These are phyloP conservation scores for Drosophila quinaria DNA, from an alignment of 2,888 invertebrate species.

Conservation along the genomic window DNA sequence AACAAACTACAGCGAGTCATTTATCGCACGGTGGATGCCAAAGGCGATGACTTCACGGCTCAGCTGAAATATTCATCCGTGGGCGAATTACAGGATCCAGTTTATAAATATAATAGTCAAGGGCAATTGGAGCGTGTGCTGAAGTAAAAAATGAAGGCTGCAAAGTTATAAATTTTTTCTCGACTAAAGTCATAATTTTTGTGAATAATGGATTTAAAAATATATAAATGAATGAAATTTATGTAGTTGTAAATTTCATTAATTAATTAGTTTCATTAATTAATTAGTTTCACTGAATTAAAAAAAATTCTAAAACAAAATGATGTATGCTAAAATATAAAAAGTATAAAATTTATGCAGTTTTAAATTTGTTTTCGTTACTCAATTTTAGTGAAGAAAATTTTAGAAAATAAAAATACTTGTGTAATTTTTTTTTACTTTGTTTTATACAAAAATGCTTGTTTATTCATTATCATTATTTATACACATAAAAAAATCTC, in stretches of 20 bases:
- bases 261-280: no score
- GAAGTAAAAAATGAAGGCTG: slow-evolving; percentile 58
- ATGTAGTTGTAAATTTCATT: no score
- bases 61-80: slow-evolving; percentile 84
- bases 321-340: neutral
- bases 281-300: no score
- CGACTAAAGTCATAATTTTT: no score
- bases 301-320: neutral
- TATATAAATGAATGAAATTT: no score
- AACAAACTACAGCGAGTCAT: slow-evolving; percentile 84
- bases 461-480: slow-evolving; percentile 81
- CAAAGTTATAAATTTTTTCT: no score
- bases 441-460: slow-evolving; percentile 85
- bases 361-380: no score
- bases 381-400: no score
- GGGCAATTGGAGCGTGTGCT: slow-evolving; percentile 84
- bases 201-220: no score
- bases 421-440: slow-evolving; percentile 64
- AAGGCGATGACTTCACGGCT: slow-evolving; percentile 83
- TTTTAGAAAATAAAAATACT: slow-evolving; percentile 8
- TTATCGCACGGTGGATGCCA: slow-evolving; percentile 82
- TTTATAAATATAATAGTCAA: slow-evolving; percentile 84
- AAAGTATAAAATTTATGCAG: neutral
- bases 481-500: slow-evolving; percentile 73
- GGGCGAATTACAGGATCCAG: slow-evolving; percentile 84